Evolutionary conservation across 2,888 invertebrate genomes (phyloP).

Genomic region (Parasteatoda lunata): DNA sequence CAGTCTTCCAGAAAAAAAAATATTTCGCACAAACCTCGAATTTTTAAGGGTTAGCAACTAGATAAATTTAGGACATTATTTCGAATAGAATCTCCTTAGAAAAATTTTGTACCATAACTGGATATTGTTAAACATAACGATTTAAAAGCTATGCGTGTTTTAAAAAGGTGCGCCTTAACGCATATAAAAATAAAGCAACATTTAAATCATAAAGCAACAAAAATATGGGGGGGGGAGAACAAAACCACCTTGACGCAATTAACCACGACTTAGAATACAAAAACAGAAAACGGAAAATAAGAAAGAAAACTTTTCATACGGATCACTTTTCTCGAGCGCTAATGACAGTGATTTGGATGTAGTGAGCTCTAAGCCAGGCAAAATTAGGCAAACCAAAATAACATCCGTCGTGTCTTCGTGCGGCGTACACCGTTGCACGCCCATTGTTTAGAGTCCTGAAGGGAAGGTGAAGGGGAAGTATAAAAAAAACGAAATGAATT

Average conservation of each 20-base stretch:
- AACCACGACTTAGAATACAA: slow-evolving; percentile 7
- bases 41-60: no score
- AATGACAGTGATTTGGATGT: slow-evolving; percentile 47
- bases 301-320: neutral
- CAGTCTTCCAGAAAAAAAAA: no score
- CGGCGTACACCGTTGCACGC: slow-evolving; percentile 36
- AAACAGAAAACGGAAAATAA: neutral
- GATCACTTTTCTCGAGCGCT: slow-evolving; percentile 39
- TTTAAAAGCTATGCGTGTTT: neutral
- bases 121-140: no score
- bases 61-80: no score
- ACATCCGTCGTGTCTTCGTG: neutral
- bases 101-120: no score
- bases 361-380: neutral
- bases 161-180: neutral
- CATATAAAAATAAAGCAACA: neutral
- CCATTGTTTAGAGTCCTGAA: slow-evolving; percentile 53
- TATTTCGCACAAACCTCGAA: no score
- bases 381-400: slow-evolving; percentile 23
- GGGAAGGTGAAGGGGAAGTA: neutral
- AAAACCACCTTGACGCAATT: slow-evolving; percentile 42
- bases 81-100: no score
- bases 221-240: neutral
- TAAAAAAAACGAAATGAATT: neutral
- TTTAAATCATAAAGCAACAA: neutral